Evolutionary conservation across 2,113 vertebrate genomes (phyloP), one percentile per base, ranked within the genome.

Genomic region (Vimba vimba): DNA sequence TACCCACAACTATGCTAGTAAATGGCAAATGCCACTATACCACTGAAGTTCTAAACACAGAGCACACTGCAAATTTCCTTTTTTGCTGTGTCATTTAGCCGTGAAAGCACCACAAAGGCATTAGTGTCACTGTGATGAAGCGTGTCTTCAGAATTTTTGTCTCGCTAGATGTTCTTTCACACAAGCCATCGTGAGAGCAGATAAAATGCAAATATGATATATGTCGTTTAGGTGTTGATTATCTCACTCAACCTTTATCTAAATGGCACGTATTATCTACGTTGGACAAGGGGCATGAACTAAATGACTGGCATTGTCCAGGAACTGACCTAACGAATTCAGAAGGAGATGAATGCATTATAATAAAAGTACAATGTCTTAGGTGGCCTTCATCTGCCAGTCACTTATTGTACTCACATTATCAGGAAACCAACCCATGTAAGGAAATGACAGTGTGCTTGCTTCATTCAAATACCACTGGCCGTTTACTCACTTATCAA

Each of bases 61-160:
- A n/a, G 25, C 10, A 8, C 23, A 25, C 39, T 52, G 45, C n/a
- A 9, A 50, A 10, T 33, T 4, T 57, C 1, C 0, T 5, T 23
- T 66, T 71, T 21, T 79, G 62, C 36, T 60, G 84, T 25, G 62
- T 80, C 64, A 86, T 69, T n/a, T 9, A 85, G 43, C n/a, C 9
- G n/a, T 60, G 1, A 27, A 39, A 47, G 25, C 15, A 69, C 10
- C 27, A 85, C 84, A 86, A 86, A 85, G 39, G n/a, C 47, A 2
- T 30, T 55, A 59, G 55, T 85, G 76, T 85, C 15, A 33, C 3
- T 52, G 23, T 33, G 11, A 52, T 69, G 33, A 78, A 85, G 27
- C 59, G 47, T 69, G 19, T 86, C 23, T 68, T 79, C 47, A 57
- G 62, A 55, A 59, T 21, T 60, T 30, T 36, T 66, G 25, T 27